Evolutionary conservation across 2,797 vertebrate genomes (phyloP), one percentile per base, ranked within the genome.

Genomic region (Takifugu rubripes): DNA sequence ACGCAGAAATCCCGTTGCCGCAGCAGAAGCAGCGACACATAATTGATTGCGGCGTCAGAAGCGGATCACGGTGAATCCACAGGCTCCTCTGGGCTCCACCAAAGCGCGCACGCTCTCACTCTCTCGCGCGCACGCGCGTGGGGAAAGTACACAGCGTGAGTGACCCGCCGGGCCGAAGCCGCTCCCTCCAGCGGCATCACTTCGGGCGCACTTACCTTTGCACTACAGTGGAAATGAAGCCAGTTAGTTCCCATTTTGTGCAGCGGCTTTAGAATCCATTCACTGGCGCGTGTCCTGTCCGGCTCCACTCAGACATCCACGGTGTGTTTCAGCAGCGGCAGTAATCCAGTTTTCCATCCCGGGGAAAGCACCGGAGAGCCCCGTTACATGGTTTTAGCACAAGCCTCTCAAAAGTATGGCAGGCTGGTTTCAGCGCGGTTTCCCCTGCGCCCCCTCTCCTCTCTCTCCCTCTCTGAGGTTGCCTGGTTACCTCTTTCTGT

Each of bases 271-370:
- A 90, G 84, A 87, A 88, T 90, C 89, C 88, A 86, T 71, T 78
- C 77, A 76, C 73, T 70, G 60, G 66, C 63, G 61, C n/a, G 75
- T 57, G 70, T 82, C 76, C 79, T 71, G 78, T 65, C 58, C 66
- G 31, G 81, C 57, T 78, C 52, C 66, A 33, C 27, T 78, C 80
- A 73, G 68, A 82, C 84, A 82, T 89, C 89, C 89, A 85, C 77
- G 68, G 70, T 27, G 81, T 51, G 70, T 51, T 81, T 84, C 63
- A 57, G 78, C 74, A 69, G 68, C 61, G 68, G 59, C 56, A 67
- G 80, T 91, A 92, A 92, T 92, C 88, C 91, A 86, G 74, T 83
- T 76, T 90, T 84, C 90, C 91, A 91, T 91, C 72, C 88, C 88
- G 77, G 77, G 79, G 58, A 76, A 74, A 90, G 81, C 74, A 62